Percentiles rank a stretch among this genome's conserved stretches.
Evolutionary conservation across 2,888 invertebrate species (phyloP).

Genomic region (Amphimallon solstitiale): DNA sequence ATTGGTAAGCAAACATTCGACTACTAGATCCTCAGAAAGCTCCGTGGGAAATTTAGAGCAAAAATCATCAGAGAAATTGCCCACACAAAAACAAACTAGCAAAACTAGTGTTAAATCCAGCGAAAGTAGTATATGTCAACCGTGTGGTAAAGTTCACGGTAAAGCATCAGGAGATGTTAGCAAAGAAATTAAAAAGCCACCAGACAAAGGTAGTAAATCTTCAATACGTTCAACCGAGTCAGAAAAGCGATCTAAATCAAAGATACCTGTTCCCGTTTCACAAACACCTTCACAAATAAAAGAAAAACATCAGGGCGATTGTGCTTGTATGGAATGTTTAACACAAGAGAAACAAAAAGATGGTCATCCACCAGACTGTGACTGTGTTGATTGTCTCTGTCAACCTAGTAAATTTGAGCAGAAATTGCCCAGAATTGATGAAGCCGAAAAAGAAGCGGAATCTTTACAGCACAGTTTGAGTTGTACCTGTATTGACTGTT

Average conservation of each 20-base stretch:
- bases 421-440: not conserved
- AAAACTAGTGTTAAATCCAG: not conserved
- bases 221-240: slow-evolving; percentile 6
- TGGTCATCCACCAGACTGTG: slow-evolving; percentile 42
- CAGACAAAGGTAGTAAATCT: slow-evolving; percentile 18
- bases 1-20: no score
- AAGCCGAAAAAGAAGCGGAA: slow-evolving; percentile 11
- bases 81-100: not conserved
- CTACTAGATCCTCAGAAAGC: no score
- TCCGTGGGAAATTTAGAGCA: no score
- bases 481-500: slow-evolving; percentile 38
- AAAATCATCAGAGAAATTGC: not conserved
- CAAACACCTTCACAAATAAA: slow-evolving; percentile 12
- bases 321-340: slow-evolving; percentile 37
- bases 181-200: slow-evolving; percentile 13
- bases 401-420: slow-evolving; percentile 36
- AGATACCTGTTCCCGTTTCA: slow-evolving; percentile 15
- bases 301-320: slow-evolving; percentile 34
- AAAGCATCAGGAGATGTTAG: slow-evolving; percentile 15
- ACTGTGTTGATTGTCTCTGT: slow-evolving; percentile 44
- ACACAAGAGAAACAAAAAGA: slow-evolving; percentile 23
- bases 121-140: slow-evolving; percentile 9
- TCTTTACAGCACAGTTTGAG: slow-evolving; percentile 18
- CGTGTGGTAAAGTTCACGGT: not conserved
- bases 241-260: slow-evolving; percentile 19